A percentile compares a stretch with the other conserved stretches of the same genome.
Evolutionary conservation across 1,140 invertebrate species (phyloP).

Genomic region (Cyphomyrmex costatus): DNA sequence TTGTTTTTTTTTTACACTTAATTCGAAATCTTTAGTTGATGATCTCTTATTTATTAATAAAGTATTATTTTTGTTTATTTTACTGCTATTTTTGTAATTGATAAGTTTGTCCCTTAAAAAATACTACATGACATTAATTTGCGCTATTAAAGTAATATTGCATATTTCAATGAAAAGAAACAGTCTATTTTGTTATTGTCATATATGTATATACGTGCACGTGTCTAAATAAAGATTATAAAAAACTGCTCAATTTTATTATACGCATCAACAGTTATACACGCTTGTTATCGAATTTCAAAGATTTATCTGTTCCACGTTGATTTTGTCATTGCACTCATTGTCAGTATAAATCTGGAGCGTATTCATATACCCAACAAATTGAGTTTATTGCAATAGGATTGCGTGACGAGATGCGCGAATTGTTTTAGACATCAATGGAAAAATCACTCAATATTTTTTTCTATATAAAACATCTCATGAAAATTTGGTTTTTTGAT

Average conservation of each 20-base stretch:
- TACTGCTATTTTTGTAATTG: background rate
- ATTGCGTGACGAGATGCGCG: conserved; percentile 14
- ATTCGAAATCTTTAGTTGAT: background rate
- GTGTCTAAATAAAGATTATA: conserved; percentile 35
- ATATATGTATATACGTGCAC: conserved; percentile 7
- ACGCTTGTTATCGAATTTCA: conserved; percentile 47
- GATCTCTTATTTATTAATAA: background rate
- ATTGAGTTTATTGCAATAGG: conserved; percentile 44
- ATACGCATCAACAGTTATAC: background rate
- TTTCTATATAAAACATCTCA: background rate
- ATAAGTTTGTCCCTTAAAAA: background rate
- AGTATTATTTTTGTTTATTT: background rate
- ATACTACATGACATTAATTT: background rate
- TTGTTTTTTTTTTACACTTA: background rate
- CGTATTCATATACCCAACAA: conserved; percentile 7
- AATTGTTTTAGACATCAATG: conserved; percentile 39
- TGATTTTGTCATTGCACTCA: conserved; percentile 25
- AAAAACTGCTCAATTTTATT: conserved; percentile 31
- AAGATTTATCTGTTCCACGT: conserved; percentile 39
- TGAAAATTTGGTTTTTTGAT: conserved; percentile 38
- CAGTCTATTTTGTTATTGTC: background rate
- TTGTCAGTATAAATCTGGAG: background rate
- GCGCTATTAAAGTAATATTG: background rate
- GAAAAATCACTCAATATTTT: conserved; percentile 16
- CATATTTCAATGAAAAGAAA: background rate